These are phyloP conservation scores for Phengaris alcon DNA, from an alignment of 2,888 invertebrate species.

Conservation along the genomic window DNA sequence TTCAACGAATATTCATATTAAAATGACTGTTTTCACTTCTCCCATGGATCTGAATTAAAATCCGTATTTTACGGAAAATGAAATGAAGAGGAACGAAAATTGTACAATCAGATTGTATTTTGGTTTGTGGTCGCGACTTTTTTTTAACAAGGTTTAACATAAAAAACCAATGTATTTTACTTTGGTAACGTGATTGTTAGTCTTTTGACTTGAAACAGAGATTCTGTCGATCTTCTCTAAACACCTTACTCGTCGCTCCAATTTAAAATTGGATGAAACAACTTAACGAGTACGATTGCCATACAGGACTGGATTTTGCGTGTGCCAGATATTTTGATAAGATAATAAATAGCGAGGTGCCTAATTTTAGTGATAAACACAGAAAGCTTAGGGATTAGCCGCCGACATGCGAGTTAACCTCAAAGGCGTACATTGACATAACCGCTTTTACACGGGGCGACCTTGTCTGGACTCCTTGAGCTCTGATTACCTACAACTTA, in stretches of 20 bases:
- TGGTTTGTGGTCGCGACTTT: no score
- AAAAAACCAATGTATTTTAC: no score
- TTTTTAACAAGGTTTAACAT: no score
- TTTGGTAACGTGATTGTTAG: not conserved
- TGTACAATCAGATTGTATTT: no score
- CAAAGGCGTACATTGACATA: not conserved
- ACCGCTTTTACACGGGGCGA: not conserved
- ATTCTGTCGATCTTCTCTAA: not conserved
- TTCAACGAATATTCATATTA: no score
- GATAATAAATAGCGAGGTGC: no score
- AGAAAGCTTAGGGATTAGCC: not conserved
- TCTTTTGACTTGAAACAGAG: no score
- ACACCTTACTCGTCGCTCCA: not conserved
- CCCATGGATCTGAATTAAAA: no score
- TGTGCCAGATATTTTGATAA: not conserved
- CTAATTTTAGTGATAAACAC: not conserved
- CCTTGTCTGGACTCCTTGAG: not conserved
- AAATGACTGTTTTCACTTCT: no score
- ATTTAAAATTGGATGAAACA: not conserved
- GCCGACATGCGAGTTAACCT: not conserved
- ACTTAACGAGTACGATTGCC: not conserved
- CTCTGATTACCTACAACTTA: not conserved
- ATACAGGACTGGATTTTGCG: not conserved
- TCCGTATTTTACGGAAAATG: no score
- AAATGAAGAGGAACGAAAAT: no score